Evolutionary conservation across 2,888 invertebrate genomes (phyloP).

Genomic region (Corbicula japonica): DNA sequence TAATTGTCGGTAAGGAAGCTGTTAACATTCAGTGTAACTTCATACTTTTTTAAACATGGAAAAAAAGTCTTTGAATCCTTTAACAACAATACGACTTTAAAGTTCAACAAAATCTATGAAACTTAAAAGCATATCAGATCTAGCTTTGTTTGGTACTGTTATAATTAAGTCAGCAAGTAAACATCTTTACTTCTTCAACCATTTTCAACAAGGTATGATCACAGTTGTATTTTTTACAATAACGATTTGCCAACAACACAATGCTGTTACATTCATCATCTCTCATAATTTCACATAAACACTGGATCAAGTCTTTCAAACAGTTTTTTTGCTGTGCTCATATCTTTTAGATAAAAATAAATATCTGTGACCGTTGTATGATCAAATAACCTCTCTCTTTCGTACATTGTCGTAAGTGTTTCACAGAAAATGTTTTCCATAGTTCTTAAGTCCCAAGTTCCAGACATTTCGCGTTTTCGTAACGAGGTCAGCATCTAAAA

Average conservation of each 20-base stretch:
- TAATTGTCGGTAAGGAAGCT: too few relatives aligned
- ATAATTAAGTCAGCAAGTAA: background rate
- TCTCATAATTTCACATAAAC: background rate
- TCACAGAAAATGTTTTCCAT: constrained; percentile 3
- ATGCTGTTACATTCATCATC: background rate
- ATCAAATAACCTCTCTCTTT: background rate
- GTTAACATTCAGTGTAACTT: too few relatives aligned
- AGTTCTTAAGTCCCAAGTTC: background rate
- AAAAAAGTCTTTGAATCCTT: too few relatives aligned
- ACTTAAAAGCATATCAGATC: too few relatives aligned
- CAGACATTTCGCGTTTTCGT: background rate
- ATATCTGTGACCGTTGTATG: background rate
- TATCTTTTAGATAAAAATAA: background rate
- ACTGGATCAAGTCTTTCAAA: background rate
- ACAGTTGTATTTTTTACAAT: background rate
- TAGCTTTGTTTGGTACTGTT: too few relatives aligned
- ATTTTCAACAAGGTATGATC: background rate
- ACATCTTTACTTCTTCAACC: background rate
- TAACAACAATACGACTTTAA: too few relatives aligned
- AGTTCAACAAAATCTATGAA: too few relatives aligned
- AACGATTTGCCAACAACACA: constrained; percentile 1
- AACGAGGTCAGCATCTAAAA: constrained; percentile 7
- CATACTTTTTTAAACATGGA: too few relatives aligned
- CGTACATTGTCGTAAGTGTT: background rate
- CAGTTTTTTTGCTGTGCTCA: constrained; percentile 4